Evolutionary conservation across 2,113 vertebrate species (phyloP).

Genomic region (Odocoileus hemionus): DNA sequence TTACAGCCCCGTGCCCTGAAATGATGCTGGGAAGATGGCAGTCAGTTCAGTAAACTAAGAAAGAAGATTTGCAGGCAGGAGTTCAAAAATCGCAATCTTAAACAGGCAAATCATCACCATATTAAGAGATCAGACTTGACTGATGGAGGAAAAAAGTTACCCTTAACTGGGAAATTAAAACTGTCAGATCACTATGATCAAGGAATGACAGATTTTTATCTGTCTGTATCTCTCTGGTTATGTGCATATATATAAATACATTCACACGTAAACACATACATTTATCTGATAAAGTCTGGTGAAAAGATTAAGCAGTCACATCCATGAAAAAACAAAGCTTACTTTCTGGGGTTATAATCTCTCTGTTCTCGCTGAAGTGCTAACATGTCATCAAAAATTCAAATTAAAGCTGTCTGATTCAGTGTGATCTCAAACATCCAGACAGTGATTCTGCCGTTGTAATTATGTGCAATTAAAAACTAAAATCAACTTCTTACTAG

Average conservation of each 20-base stretch:
- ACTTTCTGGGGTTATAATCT: conserved; percentile 57
- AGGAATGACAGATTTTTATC: conserved; percentile 37
- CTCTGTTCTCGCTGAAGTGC: conserved; percentile 61
- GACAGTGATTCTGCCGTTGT: conserved; percentile 18
- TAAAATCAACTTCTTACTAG: conserved; percentile 46
- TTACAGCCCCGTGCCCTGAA: background rate
- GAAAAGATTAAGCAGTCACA: conserved; percentile 34
- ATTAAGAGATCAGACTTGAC: conserved; percentile 1
- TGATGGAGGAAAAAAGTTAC: conserved; percentile 12
- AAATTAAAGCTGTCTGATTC: conserved; percentile 68
- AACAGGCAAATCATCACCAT: background rate
- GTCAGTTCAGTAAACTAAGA: background rate
- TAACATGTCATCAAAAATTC: conserved; percentile 51
- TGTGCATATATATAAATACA: background rate
- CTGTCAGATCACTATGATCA: conserved; percentile 33
- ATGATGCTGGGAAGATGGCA: background rate
- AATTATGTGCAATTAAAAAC: conserved; percentile 64
- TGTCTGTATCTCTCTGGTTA: conserved; percentile 20
- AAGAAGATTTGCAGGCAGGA: background rate
- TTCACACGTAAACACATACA: background rate
- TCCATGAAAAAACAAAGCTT: conserved; percentile 52
- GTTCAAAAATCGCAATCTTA: background rate
- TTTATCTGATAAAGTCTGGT: conserved; percentile 6
- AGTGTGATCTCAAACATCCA: conserved; percentile 46
- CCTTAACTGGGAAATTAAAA: conserved; percentile 47